A percentile compares a stretch with the other conserved stretches of the same genome.
phyloP scores from a whole-genome alignment of 2,113 vertebrate species.

The Bolborhynchus lineola region DNA sequence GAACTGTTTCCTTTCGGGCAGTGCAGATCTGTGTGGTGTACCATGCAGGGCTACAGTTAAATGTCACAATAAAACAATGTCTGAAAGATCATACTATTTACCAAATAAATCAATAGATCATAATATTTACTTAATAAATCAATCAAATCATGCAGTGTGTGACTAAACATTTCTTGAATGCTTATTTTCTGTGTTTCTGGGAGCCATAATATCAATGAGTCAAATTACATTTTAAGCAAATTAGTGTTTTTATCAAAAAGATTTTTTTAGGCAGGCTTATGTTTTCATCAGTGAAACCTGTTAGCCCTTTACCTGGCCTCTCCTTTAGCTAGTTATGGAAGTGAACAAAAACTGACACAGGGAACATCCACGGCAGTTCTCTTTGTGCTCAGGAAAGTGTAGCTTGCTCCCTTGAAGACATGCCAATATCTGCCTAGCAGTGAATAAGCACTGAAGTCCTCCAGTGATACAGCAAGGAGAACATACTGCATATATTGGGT shows the following conservation, averaged over 20 bases:
- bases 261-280: neutral
- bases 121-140: neutral
- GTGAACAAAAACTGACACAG: neutral
- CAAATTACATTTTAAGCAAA: neutral
- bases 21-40: neutral
- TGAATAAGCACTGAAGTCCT: neutral
- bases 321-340: neutral
- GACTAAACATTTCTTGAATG: neutral
- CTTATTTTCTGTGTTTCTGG: neutral
- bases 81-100: neutral
- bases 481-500: neutral
- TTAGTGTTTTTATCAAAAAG: neutral
- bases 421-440: no score
- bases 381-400: neutral
- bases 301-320: neutral
- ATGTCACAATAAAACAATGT: neutral
- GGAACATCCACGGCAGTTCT: fast-evolving
- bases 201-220: neutral
- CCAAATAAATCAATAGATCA: neutral
- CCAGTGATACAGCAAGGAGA: neutral
- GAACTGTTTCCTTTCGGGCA: neutral
- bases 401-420: neutral
- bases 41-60: neutral
- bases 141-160: neutral
- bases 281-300: neutral